Evolutionary conservation across 2,113 vertebrate genomes (phyloP), one percentile per base, ranked within the genome.

Genomic region (Perognathus longimembris): DNA sequence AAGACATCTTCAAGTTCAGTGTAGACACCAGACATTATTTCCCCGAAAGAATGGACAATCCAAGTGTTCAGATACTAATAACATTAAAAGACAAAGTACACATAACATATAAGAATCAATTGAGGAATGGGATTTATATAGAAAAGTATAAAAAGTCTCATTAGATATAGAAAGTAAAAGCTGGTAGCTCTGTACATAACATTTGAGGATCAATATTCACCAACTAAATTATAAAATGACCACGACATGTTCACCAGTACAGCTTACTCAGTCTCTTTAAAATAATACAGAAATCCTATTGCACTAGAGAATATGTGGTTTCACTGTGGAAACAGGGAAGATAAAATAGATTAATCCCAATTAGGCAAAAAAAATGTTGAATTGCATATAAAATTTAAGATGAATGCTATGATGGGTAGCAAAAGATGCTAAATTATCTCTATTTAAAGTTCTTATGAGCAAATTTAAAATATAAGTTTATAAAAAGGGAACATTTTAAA

Each of bases 401-500:
- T 18, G 9, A 57, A 5, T 74, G 69, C 20, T 92, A 10, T 82
- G 70, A 50, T 89, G 93, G 36, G 36, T 64, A 12, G 34, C 34
- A 1, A 38, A 71, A 14, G 54, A 32, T 4, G 42, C 5, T 17
- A 73, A 77, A 66, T 71, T 80, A 18, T 50, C 14, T 81, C 8
- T 32, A 0, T 45, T 92, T 54, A 66, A 36, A 40, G 14, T 20
- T 84, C 9, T 78, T 45, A 2, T 70, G 87, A 32, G 21, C 9
- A 87, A 22, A n/a, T 89, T 71, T 87, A 79, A 94, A 79, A 92
- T 73, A 92, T 5, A 6, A 28, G 78, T 21, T 40, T 0, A 0
- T 74, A 45, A 74, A 93, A 77, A 5, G 69, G 15, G 59, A 92
- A 85, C 36, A 83, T 86, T 93, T 28, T 10, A 84, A 71, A 80